A percentile compares a stretch with the other conserved stretches of the same genome.
phyloP scores from a whole-genome alignment of 2,113 vertebrate genomes.

The Cairina moschata region DNA sequence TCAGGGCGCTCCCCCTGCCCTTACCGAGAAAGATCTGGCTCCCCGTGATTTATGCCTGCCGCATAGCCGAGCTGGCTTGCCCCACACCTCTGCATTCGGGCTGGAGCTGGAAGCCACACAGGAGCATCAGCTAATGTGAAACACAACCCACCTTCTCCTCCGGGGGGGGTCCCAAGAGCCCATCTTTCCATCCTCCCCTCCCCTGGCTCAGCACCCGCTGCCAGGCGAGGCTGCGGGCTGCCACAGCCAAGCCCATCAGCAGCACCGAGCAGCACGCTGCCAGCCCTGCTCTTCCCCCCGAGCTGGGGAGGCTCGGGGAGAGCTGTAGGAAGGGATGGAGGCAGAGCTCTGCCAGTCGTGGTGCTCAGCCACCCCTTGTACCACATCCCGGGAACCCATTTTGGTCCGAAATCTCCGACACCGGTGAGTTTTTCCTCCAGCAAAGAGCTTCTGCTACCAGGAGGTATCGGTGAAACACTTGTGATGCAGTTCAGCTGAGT shows the following conservation, averaged over 20 bases:
- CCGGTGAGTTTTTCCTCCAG: background rate
- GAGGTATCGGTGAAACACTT: conserved; percentile 2
- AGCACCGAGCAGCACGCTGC: background rate
- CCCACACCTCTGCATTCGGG: conserved; percentile 26
- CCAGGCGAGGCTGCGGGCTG: background rate
- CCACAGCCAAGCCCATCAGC: background rate
- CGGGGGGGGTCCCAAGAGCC: background rate
- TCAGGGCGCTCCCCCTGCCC: background rate
- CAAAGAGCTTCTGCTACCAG: background rate
- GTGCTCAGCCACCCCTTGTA: background rate
- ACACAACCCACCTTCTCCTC: background rate
- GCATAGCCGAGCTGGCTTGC: background rate
- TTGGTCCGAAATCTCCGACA: background rate
- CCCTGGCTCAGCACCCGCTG: background rate
- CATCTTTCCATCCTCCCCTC: background rate
- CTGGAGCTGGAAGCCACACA: conserved; percentile 36
- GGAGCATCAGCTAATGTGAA: conserved; percentile 51
- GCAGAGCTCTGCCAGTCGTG: background rate
- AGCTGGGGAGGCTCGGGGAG: background rate
- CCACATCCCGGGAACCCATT: background rate
- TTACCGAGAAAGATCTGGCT: background rate
- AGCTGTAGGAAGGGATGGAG: background rate
- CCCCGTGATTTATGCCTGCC: background rate
- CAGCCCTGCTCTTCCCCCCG: background rate
- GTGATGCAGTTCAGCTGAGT: conserved; percentile 33